Conservation (phyloP, 1,140 invertebrate species). For the Coboldia fuscipes region DNA sequence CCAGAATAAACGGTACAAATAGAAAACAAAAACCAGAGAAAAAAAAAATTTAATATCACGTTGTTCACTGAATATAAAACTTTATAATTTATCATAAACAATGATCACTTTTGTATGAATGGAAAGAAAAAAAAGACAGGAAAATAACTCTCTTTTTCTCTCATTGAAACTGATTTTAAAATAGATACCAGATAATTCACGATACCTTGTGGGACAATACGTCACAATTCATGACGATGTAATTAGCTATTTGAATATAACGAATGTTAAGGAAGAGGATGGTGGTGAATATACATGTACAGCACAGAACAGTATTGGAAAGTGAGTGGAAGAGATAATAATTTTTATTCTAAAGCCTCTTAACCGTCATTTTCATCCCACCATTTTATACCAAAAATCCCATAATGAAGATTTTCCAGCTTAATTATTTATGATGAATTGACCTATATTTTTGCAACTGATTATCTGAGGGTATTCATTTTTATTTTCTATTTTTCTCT, state of each 20-base stretch:
- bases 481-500: slow-evolving; percentile 1
- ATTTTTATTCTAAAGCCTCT: background rate
- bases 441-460: too few relatives aligned
- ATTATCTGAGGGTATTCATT: too few relatives aligned
- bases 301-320: slow-evolving; percentile 59
- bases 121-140: slow-evolving; percentile 36
- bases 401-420: background rate
- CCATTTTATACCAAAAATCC: background rate
- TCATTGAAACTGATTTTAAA: background rate
- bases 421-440: too few relatives aligned
- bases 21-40: too few relatives aligned
- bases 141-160: slow-evolving; percentile 9
- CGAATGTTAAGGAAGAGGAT: slow-evolving; percentile 67
- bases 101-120: too few relatives aligned
- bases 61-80: too few relatives aligned
- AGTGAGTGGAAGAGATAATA: slow-evolving; percentile 18
- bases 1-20: too few relatives aligned
- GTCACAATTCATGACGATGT: slow-evolving; percentile 81
- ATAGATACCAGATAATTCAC: slow-evolving; percentile 24
- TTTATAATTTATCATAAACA: too few relatives aligned
- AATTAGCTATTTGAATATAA: slow-evolving; percentile 87
- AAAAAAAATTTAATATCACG: too few relatives aligned
- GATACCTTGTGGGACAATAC: slow-evolving; percentile 76
- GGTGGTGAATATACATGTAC: slow-evolving; percentile 79
- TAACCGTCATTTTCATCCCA: background rate